Evolutionary conservation across 2,797 vertebrate species (phyloP), one percentile per base, ranked within the genome.

Genomic region (Sarcoramphus papa): DNA sequence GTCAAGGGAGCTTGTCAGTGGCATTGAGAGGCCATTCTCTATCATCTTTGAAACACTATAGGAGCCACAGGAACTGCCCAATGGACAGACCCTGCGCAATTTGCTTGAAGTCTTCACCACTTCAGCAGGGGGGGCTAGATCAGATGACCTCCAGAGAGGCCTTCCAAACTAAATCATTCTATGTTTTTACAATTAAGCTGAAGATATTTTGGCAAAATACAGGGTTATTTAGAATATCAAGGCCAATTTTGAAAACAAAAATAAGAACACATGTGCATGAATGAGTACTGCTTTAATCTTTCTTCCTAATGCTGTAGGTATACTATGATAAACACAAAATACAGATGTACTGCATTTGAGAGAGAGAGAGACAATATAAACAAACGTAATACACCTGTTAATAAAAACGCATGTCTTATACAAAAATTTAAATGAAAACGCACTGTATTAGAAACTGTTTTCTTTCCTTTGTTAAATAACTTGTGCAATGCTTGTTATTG

Each of bases 231-330:
- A 37, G 23, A 37, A 20, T 31, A 31, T 24, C 17, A 54, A 64
- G 43, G 22, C 22, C 40, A 70, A 53, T 63, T 82, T 21, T 75
- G 48, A 51, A 69, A 69, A 45, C 8, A 22, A 30, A 28, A 82
- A 50, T 17, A 48, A 73, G 45, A 85, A 65, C 0, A 5, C 9
- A 6, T 0, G 0, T 47, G 19, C 30, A 57, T 35, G 45, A 77
- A 62, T 51, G 3, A 56, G 15, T 21, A 30, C 24, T 78, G 14
- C 6, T 67, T 70, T 85, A 41, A 45, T 63, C 31, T 75, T 88
- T 74, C 63, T 85, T 77, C 35, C 23, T 74, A 54, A 21, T 79
- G 17, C 9, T 85, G 10, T 50, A 28, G 3, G 1, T 45, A 20
- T 13, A 40, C 12, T 20, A 9, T 16, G 23, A 76, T 56, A 79